A percentile compares a stretch with the other conserved stretches of the same genome.
Conservation (phyloP, 2,888 invertebrate species). For the Dioctria linearis region DNA sequence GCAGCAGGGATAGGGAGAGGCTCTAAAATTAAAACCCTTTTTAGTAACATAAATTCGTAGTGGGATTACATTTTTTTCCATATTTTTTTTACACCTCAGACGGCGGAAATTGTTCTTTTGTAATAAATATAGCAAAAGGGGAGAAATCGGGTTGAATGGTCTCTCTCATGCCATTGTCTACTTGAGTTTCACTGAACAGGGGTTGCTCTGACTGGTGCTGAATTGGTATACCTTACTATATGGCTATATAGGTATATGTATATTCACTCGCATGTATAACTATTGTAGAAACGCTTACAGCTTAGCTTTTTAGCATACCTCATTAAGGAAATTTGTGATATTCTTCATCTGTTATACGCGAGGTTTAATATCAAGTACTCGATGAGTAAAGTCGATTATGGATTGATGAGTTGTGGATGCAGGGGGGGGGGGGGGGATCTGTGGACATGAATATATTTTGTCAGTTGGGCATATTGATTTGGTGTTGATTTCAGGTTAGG, state of each 20-base stretch:
- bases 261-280: too few species aligned
- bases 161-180: slow-evolving; percentile 33
- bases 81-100: slow-evolving; percentile 45
- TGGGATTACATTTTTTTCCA: slow-evolving; percentile 38
- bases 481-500: slow-evolving; percentile 33
- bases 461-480: slow-evolving; percentile 17
- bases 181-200: slow-evolving; percentile 3
- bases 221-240: too few species aligned
- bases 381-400: background rate
- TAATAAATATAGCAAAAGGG: slow-evolving; percentile 1
- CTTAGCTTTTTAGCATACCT: slow-evolving; percentile 43
- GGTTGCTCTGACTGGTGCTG: background rate
- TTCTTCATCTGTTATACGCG: slow-evolving; percentile 16
- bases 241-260: background rate
- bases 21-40: slow-evolving; percentile 33
- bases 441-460: background rate
- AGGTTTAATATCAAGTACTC: slow-evolving; percentile 29
- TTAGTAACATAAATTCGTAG: slow-evolving; percentile 38
- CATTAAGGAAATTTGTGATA: slow-evolving; percentile 43
- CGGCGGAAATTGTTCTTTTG: slow-evolving; percentile 42
- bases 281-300: background rate
- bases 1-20: slow-evolving; percentile 4
- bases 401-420: too few species aligned
- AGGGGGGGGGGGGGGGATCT: background rate
- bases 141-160: slow-evolving; percentile 44